phyloP scores from a whole-genome alignment of 1,140 invertebrate genomes.

The Drosophila bocqueti region DNA sequence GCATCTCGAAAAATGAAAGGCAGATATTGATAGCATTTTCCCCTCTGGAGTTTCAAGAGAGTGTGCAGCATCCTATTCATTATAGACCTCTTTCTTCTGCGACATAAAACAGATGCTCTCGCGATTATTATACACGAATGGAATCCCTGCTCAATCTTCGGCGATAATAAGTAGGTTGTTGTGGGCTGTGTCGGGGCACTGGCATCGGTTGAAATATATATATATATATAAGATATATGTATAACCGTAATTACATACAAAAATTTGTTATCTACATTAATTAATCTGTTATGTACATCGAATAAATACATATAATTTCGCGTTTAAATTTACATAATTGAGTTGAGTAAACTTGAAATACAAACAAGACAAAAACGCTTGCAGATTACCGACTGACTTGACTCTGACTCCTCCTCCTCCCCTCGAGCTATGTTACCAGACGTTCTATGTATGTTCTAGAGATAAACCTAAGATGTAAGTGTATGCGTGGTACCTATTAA shows the following conservation, averaged over 20 bases:
- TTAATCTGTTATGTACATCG: conserved; percentile 71
- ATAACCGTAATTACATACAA: conserved; percentile 71
- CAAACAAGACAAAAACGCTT: conserved; percentile 81
- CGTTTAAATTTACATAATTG: conserved; percentile 73
- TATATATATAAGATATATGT: conserved; percentile 38
- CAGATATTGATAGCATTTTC: background rate
- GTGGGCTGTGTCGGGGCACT: background rate
- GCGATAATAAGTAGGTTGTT: conserved; percentile 7
- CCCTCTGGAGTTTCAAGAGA: too few relatives aligned
- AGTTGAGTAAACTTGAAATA: conserved; percentile 65
- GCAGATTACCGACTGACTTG: conserved; percentile 65
- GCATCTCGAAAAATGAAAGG: too few relatives aligned
- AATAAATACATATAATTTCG: conserved; percentile 55
- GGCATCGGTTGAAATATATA: conserved; percentile 19
- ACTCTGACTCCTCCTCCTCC: background rate
- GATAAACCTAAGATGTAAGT: conserved; percentile 46
- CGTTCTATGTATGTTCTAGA: conserved; percentile 1
- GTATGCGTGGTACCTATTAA: conserved; percentile 42
- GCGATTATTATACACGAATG: conserved; percentile 9
- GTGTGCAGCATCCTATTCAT: background rate
- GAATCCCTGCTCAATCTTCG: conserved; percentile 5
- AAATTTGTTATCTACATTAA: conserved; percentile 72
- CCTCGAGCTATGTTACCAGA: conserved; percentile 46
- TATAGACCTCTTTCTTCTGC: background rate
- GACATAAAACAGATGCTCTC: background rate